Conservation (phyloP, 2,797 vertebrate genomes). For the Urophycis tenuis region DNA sequence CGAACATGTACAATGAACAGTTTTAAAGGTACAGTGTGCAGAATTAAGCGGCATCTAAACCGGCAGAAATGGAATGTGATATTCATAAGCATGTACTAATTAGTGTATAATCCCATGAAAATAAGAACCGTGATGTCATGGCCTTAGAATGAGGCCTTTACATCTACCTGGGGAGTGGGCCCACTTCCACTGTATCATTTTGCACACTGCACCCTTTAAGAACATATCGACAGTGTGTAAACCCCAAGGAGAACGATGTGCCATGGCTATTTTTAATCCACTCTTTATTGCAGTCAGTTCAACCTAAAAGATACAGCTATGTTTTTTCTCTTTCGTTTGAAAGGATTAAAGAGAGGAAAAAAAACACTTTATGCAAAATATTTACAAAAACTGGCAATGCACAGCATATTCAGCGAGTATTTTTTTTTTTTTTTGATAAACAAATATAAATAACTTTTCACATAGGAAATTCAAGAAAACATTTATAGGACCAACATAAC, state of each 20-base stretch:
- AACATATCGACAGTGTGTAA: neutral
- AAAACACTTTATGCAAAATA: slow-evolving; percentile 69
- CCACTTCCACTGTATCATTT: too few relatives aligned
- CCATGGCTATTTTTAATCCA: slow-evolving; percentile 55
- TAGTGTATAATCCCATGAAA: too few relatives aligned
- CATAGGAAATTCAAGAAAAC: slow-evolving; percentile 64
- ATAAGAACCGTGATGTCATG: too few relatives aligned
- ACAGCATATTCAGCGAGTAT: slow-evolving; percentile 76
- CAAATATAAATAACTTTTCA: slow-evolving; percentile 76
- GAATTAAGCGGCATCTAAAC: too few relatives aligned
- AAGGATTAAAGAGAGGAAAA: slow-evolving; percentile 54
- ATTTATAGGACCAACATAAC: slow-evolving; percentile 51
- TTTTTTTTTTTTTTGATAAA: slow-evolving; percentile 53
- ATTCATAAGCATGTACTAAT: too few relatives aligned
- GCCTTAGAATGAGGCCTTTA: too few relatives aligned
- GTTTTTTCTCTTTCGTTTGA: slow-evolving; percentile 49
- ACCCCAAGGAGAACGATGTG: slow-evolving; percentile 25
- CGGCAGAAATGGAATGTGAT: too few relatives aligned
- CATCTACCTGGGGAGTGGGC: too few relatives aligned
- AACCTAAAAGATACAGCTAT: slow-evolving; percentile 69
- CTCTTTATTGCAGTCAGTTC: slow-evolving; percentile 73
- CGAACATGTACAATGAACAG: neutral
- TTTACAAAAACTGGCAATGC: slow-evolving; percentile 77
- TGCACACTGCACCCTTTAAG: neutral
- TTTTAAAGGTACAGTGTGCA: neutral